Evolutionary conservation across 2,113 vertebrate genomes (phyloP), one percentile per base, ranked within the genome.

Genomic region (Stigmatopora nigra): DNA sequence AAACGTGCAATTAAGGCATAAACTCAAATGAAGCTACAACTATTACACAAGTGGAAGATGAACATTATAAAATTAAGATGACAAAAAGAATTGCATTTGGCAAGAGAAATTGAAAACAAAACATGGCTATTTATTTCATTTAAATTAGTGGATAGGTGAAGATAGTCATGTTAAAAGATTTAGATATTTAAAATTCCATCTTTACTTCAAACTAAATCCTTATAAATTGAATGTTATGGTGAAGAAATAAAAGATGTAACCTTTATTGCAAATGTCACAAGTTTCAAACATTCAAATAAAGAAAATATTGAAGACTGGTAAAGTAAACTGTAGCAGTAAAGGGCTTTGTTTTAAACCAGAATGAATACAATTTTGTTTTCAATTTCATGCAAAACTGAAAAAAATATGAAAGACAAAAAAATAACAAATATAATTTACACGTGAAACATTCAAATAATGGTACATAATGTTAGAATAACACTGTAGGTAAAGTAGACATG

Each of bases 1-100:
- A 9, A 13, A 9, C 0, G 3, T 20, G 7, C 0, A 4, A 20
- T 20, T 20, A 20, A 0, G 19, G 0, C n/a, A 8, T 41, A 12
- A 53, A 53, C 4, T 22, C 51, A 53, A 20, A 11, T 20, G 10
- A 53, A 53, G 3, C n/a, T n/a, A 49, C 48, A 53, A 53, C 20
- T 53, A 53, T 53, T 53, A 4, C 9, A 53, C 7, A 22, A 53
- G 19, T 19, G 51, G 9, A 3, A 12, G 51, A 53, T 11, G 19
- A 22, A 53, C 9, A 19, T 20, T 52, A 5, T 15, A 5, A 48
- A 16, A 14, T 46, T 46, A 7, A 19, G 10, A 52, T 20, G 20
- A 11, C 22, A 19, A 22, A 53, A 53, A 51, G 17, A 17, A 20
- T 51, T 53, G 19, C 3, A 4, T 20, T 13, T 53, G 46, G 46